A percentile compares a stretch with the other conserved stretches of the same genome.
phyloP scores from a whole-genome alignment of 2,888 invertebrate species.

The Calephelis perditalis region DNA sequence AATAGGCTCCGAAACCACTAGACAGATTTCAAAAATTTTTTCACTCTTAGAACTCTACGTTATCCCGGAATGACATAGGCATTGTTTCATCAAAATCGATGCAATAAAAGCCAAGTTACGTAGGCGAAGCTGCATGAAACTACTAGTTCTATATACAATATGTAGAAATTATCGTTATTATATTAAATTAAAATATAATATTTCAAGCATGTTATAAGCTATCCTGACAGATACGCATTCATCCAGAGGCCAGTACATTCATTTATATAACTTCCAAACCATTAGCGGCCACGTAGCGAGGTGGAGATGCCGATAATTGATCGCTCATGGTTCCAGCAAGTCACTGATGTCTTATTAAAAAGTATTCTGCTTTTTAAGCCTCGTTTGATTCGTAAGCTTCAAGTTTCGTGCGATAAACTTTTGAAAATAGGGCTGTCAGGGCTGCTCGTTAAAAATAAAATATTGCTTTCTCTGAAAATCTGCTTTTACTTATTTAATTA shows the following conservation, averaged over 20 bases:
- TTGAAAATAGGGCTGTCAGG: slow-evolving; percentile 1
- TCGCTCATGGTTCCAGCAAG: slow-evolving; percentile 29
- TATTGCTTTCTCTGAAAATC: neutral
- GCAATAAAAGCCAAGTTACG: too few relatives aligned
- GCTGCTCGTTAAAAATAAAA: slow-evolving; percentile 4
- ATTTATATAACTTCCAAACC: slow-evolving; percentile 27
- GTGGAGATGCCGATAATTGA: slow-evolving; percentile 24
- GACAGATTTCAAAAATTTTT: too few relatives aligned
- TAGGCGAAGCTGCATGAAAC: too few relatives aligned
- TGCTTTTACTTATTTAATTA: neutral
- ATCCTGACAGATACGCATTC: neutral
- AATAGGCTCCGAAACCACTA: too few relatives aligned
- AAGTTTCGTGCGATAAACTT: slow-evolving; percentile 8
- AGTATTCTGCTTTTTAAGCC: slow-evolving; percentile 22
- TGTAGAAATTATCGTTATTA: too few relatives aligned
- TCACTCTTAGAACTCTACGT: too few relatives aligned
- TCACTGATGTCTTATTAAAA: slow-evolving; percentile 33
- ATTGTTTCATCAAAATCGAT: too few relatives aligned
- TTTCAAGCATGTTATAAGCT: too few relatives aligned
- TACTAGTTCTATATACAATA: too few relatives aligned
- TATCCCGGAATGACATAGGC: too few relatives aligned
- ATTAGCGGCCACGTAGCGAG: slow-evolving; percentile 17
- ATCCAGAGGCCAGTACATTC: neutral
- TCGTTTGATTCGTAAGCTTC: slow-evolving; percentile 15
- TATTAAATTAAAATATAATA: too few relatives aligned